A percentile compares a stretch with the other conserved stretches of the same genome.
Evolutionary conservation across 2,797 vertebrate genomes (phyloP).

Genomic region (Meda fulgida): DNA sequence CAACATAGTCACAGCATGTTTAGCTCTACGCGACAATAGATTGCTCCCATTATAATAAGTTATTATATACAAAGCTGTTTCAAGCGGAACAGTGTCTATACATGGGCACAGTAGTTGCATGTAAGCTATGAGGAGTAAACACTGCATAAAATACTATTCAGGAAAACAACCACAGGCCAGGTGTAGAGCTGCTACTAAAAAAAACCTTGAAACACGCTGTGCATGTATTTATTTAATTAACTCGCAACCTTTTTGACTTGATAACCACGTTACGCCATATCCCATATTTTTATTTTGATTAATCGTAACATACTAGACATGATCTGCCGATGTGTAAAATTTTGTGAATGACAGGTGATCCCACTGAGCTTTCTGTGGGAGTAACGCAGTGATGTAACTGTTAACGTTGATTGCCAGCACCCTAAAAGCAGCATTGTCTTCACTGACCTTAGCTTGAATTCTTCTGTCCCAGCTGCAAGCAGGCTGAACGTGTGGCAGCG

Average conservation of each 20-base stretch:
- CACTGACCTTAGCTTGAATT: neutral
- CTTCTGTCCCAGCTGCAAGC: neutral
- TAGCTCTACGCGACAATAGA: neutral
- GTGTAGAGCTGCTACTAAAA: neutral
- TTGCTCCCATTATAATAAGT: neutral
- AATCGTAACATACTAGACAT: neutral
- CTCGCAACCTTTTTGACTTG: neutral
- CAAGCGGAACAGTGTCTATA: neutral
- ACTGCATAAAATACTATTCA: neutral
- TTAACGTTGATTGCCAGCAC: neutral
- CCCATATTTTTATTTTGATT: neutral
- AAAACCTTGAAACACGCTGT: neutral
- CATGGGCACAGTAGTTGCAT: neutral
- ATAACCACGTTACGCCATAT: neutral
- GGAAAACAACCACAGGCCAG: neutral
- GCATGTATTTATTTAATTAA: neutral
- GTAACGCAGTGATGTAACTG: neutral
- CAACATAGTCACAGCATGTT: neutral
- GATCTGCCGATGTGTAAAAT: conserved; percentile 12
- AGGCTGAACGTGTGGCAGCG: conserved; percentile 15
- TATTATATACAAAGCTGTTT: neutral
- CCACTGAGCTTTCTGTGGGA: neutral
- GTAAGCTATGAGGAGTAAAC: neutral
- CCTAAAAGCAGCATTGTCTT: conserved; percentile 13
- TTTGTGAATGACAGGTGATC: neutral